phyloP scores from a whole-genome alignment of 1,140 invertebrate species.

The Apis laboriosa region DNA sequence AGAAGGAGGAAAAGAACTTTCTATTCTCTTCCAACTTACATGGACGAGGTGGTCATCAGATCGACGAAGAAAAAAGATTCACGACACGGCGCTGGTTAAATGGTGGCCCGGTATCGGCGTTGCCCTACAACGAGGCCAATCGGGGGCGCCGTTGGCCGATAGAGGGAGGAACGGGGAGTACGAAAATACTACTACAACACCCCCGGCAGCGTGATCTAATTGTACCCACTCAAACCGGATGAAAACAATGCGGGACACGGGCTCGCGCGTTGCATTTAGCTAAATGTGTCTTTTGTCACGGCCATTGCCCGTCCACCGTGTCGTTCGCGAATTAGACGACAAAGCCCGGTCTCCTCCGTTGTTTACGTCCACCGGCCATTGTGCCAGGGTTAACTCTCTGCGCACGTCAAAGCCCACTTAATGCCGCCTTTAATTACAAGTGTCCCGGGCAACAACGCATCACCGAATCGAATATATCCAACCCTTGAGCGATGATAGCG shows the following conservation, averaged over 20 bases:
- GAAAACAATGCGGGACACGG: slow-evolving; percentile 35
- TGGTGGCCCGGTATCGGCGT: slow-evolving; percentile 25
- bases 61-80: slow-evolving; percentile 76
- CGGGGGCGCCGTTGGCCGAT: neutral
- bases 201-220: slow-evolving; percentile 40
- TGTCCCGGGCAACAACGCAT: neutral
- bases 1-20: slow-evolving; percentile 52
- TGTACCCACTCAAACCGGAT: slow-evolving; percentile 39
- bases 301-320: slow-evolving; percentile 13
- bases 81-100: slow-evolving; percentile 68
- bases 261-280: slow-evolving; percentile 28
- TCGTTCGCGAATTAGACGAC: slow-evolving; percentile 11
- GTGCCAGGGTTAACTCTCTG: neutral
- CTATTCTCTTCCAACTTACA: slow-evolving; percentile 69
- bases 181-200: slow-evolving; percentile 12
- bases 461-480: neutral
- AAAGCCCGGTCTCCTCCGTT: neutral
- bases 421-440: slow-evolving; percentile 36
- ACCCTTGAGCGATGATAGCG: neutral
- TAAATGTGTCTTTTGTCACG: slow-evolving; percentile 44
- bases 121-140: slow-evolving; percentile 47
- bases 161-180: neutral
- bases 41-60: slow-evolving; percentile 73
- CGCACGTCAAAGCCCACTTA: slow-evolving; percentile 20
- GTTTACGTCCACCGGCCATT: slow-evolving; percentile 14